A percentile compares a stretch with the other conserved stretches of the same genome.
phyloP scores from a whole-genome alignment of 2,888 invertebrate species.

The Stramonita haemastoma region DNA sequence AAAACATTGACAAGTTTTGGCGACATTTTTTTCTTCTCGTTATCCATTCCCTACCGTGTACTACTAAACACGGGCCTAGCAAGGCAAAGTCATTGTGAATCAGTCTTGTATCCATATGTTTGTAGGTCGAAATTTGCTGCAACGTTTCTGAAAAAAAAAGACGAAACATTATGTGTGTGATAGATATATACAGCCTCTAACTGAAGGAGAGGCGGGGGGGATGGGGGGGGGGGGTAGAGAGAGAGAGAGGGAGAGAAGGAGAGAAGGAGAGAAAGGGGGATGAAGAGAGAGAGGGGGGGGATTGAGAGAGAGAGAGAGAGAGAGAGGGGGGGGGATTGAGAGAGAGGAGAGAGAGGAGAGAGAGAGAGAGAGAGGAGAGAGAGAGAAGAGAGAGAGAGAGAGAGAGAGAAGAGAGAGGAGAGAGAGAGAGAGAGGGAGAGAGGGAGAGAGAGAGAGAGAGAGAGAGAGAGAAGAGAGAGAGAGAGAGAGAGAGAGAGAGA shows the following conservation, averaged over 20 bases:
- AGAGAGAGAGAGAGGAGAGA: neutral
- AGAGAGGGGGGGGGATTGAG: neutral
- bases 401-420: neutral
- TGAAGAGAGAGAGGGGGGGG: neutral
- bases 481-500: neutral
- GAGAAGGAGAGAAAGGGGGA: neutral
- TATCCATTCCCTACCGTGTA: too few species aligned
- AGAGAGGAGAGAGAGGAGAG: neutral
- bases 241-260: neutral
- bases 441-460: neutral
- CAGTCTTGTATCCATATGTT: too few species aligned
- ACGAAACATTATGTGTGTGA: neutral
- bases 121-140: too few species aligned
- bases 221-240: neutral
- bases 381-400: neutral
- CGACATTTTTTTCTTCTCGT: too few species aligned
- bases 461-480: neutral
- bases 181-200: neutral
- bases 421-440: neutral
- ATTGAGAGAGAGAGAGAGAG: neutral
- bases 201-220: neutral
- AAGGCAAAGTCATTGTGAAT: too few species aligned
- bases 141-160: neutral
- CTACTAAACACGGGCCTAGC: too few species aligned
- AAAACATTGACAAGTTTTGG: neutral